Conservation (phyloP, 2,113 vertebrate species). For the Sylvia atricapilla region DNA sequence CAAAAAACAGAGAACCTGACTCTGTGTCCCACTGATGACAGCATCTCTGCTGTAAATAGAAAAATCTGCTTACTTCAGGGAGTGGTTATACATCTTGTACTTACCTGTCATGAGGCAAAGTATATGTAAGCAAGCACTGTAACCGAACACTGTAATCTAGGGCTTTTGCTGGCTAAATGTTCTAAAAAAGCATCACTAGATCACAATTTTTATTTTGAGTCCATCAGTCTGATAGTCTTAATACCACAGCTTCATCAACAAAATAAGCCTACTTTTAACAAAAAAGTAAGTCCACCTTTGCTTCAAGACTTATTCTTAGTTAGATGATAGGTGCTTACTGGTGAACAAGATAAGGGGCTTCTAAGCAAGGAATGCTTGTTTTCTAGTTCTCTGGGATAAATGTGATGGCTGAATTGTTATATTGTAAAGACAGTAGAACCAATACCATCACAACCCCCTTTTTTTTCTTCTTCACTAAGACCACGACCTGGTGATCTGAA, state of each 20-base stretch:
- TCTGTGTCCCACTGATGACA: background rate
- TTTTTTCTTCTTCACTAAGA: background rate
- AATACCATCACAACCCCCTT: rapidly evolving
- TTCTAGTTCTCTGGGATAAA: background rate
- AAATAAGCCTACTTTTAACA: background rate
- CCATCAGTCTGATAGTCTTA: background rate
- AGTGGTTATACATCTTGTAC: background rate
- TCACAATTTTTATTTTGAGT: background rate
- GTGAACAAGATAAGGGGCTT: background rate
- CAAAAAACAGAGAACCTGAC: background rate
- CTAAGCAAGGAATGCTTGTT: background rate
- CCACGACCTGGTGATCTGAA: background rate
- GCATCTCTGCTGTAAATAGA: background rate
- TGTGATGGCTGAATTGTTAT: background rate
- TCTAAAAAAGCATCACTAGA: background rate
- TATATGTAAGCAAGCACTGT: background rate
- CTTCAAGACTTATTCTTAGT: background rate
- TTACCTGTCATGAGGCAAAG: background rate
- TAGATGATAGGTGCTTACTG: background rate
- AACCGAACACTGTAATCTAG: rapidly evolving
- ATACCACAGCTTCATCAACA: background rate
- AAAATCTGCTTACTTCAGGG: background rate
- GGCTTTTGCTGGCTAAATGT: background rate
- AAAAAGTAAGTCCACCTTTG: background rate
- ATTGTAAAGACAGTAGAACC: background rate